phyloP scores from a whole-genome alignment of 2,888 invertebrate genomes.

The Heliconius erato region DNA sequence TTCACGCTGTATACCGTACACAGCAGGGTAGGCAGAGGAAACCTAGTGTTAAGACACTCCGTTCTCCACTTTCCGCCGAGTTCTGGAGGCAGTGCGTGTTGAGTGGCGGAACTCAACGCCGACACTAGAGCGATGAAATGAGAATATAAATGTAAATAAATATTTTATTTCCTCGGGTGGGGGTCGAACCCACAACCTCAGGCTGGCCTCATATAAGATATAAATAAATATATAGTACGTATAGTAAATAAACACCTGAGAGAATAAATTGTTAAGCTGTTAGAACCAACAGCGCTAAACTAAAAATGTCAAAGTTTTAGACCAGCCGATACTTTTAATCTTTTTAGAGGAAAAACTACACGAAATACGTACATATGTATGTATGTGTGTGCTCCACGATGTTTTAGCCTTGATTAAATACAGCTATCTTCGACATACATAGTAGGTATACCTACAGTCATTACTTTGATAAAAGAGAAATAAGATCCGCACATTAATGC shows the following conservation, averaged over 20 bases:
- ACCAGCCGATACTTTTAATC: slow-evolving; percentile 20
- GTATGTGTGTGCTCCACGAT: not conserved
- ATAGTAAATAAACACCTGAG: not conserved
- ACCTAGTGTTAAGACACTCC: too few species aligned
- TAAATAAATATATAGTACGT: not conserved
- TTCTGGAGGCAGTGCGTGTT: too few species aligned
- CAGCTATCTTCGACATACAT: not conserved
- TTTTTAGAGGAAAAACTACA: slow-evolving; percentile 13
- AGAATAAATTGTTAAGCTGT: not conserved
- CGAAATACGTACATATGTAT: not conserved
- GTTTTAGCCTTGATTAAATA: slow-evolving; percentile 28
- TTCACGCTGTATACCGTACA: too few species aligned
- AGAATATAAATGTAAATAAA: too few species aligned
- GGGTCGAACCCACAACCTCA: too few species aligned
- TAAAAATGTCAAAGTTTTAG: not conserved
- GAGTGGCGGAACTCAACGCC: too few species aligned
- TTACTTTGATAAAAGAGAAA: slow-evolving; percentile 11
- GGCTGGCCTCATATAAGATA: too few species aligned
- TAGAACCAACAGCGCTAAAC: not conserved
- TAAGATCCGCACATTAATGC: not conserved
- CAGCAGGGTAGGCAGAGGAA: too few species aligned
- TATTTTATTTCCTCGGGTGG: too few species aligned
- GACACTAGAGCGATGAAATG: too few species aligned
- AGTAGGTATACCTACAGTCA: not conserved
- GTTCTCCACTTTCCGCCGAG: too few species aligned